Conservation (phyloP, 2,113 vertebrate species). For the Hydrochoerus hydrochaeris region DNA sequence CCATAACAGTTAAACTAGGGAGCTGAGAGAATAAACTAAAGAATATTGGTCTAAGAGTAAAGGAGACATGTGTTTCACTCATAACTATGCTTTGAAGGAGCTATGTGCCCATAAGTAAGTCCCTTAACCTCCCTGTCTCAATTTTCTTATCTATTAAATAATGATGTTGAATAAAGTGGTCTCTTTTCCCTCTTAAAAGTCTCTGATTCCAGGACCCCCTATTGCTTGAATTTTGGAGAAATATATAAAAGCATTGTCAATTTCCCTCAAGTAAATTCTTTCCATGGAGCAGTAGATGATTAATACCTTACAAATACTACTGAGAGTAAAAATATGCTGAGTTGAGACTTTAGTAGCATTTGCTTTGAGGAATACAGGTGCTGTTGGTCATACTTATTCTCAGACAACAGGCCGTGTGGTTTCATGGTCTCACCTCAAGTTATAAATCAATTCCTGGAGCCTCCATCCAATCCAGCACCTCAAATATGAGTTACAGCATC, state of each 20-base stretch:
- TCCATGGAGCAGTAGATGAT: constrained; percentile 69
- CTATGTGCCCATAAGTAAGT: background rate
- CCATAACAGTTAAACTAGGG: background rate
- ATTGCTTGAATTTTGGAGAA: constrained; percentile 65
- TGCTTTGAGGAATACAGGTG: constrained; percentile 81
- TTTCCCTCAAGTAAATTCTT: constrained; percentile 79
- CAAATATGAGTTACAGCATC: constrained; percentile 76
- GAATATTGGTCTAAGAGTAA: background rate
- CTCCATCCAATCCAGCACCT: constrained; percentile 72
- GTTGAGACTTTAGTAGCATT: constrained; percentile 77
- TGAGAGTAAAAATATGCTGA: constrained; percentile 82
- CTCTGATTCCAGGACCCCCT: constrained; percentile 66
- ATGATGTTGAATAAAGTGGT: constrained; percentile 33
- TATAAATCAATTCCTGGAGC: constrained; percentile 84
- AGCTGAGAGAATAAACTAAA: background rate
- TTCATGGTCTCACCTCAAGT: constrained; percentile 76
- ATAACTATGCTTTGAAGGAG: background rate
- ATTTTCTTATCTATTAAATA: constrained; percentile 52
- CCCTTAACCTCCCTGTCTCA: constrained; percentile 23
- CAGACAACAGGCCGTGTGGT: constrained; percentile 76
- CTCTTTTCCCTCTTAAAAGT: constrained; percentile 55
- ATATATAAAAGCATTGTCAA: constrained; percentile 74
- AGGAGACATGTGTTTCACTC: constrained; percentile 40
- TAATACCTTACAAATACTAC: constrained; percentile 77
- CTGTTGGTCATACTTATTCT: constrained; percentile 83